Base-by-base conservation (phyloP, 2,797 vertebrate genomes). In the Fistularia tabacaria region DNA sequence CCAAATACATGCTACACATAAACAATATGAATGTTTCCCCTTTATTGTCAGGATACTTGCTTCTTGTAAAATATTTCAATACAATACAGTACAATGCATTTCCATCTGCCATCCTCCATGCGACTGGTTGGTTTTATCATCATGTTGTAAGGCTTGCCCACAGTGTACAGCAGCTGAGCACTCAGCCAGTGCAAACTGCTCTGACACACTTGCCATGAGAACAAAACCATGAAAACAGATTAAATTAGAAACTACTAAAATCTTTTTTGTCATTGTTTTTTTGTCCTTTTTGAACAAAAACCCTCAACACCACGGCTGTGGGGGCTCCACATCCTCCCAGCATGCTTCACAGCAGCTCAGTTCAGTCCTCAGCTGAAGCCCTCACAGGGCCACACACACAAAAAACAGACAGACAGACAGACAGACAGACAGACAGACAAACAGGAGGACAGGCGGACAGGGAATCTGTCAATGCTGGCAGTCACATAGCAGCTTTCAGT, bases 21-120 rank as follows among this genome's bases (percentile, higher is more conserved):
- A 68, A 57, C 54, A 66, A 76, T 59, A 49, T 73, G 85, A 92
- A 92, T 87, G 90, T 92, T 88, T 94, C 86, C 92, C 90, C 88
- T 93, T 93, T 93, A 93, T 93, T 93, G 92, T 96, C 93, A 95
- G 93, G 96, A 95, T 97, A 97, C 90, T 97, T 93, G 93, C 85
- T 93, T 96, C 93, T 95, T 98, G 95, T 97, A 98, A 98, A 98
- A 99, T 97, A 95, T 93, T 93, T 94, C 89, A 93, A 93, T 98
- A 96, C 94, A 94, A 92, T 96, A 95, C 95, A 96, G 94, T 98
- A 96, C 93, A 94, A 96, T 92, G 92, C 93, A 95, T 93, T 93
- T 95, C 92, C 90, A 89, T 89, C 90, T 92, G 91, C 79, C 83
- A 58, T 91, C 92, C 90, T 85, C 81, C 78, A 83, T 80, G 82